Percentiles rank a stretch among this genome's conserved stretches.
phyloP scores from a whole-genome alignment of 2,888 invertebrate genomes.

The Eudemis profundana region DNA sequence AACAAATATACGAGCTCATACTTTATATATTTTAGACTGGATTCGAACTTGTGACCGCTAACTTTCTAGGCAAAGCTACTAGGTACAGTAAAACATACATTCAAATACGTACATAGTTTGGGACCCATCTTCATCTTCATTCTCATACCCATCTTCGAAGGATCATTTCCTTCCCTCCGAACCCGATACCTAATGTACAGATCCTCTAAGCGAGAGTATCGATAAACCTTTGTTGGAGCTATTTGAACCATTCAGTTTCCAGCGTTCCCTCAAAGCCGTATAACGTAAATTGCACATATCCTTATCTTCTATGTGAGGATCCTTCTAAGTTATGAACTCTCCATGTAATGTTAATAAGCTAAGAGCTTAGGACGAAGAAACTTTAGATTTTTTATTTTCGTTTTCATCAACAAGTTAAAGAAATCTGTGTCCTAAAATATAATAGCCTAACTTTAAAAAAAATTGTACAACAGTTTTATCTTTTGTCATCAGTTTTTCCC shows the following conservation, averaged over 20 bases:
- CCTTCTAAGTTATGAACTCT: slow-evolving; percentile 68
- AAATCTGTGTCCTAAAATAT: too few relatives aligned
- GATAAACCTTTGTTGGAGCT: slow-evolving; percentile 65
- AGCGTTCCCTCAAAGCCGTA: slow-evolving; percentile 50
- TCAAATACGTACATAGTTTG: too few relatives aligned
- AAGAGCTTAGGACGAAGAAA: slow-evolving; percentile 37
- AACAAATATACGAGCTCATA: too few relatives aligned
- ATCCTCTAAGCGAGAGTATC: slow-evolving; percentile 55
- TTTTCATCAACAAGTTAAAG: too few relatives aligned
- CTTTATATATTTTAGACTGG: too few relatives aligned
- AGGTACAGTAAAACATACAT: too few relatives aligned
- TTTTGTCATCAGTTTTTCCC: too few relatives aligned
- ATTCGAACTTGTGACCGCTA: too few relatives aligned
- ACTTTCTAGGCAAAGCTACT: too few relatives aligned
- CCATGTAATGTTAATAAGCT: slow-evolving; percentile 53
- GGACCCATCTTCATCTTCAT: slow-evolving; percentile 42
- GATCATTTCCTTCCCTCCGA: slow-evolving; percentile 16
- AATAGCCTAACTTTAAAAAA: too few relatives aligned
- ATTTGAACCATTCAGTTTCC: slow-evolving; percentile 56
- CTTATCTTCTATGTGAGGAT: slow-evolving; percentile 57
- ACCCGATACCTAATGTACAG: slow-evolving; percentile 51
- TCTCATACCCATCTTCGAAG: slow-evolving; percentile 25
- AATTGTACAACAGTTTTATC: too few relatives aligned
- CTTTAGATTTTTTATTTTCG: slow-evolving; percentile 9
- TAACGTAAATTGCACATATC: slow-evolving; percentile 71